These are phyloP conservation scores for Temnothorax ravouxi DNA, from an alignment of 2,888 invertebrate species.

Conservation along the genomic window DNA sequence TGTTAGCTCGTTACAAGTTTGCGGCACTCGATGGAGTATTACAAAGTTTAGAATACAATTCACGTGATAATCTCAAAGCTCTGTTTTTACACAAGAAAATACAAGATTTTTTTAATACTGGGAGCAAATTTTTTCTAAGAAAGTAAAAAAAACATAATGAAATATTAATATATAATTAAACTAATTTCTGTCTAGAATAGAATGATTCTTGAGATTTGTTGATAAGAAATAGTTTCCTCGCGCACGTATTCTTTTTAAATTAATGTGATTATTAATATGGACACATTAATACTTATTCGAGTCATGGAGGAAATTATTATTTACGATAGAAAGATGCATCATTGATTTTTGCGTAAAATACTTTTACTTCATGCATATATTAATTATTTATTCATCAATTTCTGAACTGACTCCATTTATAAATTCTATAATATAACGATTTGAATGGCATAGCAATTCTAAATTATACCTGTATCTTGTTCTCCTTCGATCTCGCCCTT, in stretches of 20 bases:
- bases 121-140: not conserved
- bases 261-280: not conserved
- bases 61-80: not conserved
- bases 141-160: not conserved
- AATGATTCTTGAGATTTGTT: not conserved
- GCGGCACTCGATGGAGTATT: not conserved
- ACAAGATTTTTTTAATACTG: not conserved
- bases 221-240: not conserved
- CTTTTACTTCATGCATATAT: not conserved
- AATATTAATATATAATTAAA: not conserved
- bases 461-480: slow-evolving; percentile 40
- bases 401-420: not conserved
- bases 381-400: not conserved
- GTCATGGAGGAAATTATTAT: not conserved
- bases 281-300: not conserved
- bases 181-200: not conserved
- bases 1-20: slow-evolving; percentile 35
- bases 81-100: not conserved
- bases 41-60: not conserved
- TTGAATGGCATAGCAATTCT: not conserved
- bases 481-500: slow-evolving; percentile 3
- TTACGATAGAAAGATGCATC: not conserved
- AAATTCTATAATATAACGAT: not conserved
- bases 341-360: not conserved
- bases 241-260: not conserved